Evolutionary conservation across 35 echinoderm and acorn worm genomes (phyloP).

Genomic region (Chiridota heheva): DNA sequence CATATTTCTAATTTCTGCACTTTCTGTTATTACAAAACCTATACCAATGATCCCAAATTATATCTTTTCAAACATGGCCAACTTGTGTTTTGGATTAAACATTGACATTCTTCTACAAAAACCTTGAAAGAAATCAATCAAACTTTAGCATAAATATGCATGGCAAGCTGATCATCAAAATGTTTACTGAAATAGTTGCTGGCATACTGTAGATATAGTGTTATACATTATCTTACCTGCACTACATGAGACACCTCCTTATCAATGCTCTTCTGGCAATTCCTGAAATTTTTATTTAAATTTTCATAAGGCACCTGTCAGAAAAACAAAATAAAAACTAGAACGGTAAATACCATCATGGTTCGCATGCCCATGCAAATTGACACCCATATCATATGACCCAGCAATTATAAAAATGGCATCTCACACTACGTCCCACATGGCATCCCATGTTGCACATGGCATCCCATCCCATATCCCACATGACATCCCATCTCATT

Average conservation of each 20-base stretch:
- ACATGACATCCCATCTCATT: too few species aligned
- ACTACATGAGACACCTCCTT: slow-evolving; percentile 95
- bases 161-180: not conserved
- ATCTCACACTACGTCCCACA: not conserved
- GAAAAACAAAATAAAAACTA: not conserved
- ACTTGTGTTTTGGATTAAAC: not conserved
- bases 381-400: not conserved
- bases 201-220: not conserved
- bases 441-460: too few species aligned
- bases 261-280: slow-evolving; percentile 94
- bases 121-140: not conserved
- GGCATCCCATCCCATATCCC: too few species aligned
- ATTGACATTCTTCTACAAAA: not conserved
- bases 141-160: not conserved
- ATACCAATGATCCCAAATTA: not conserved
- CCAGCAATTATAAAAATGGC: not conserved
- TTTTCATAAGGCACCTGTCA: slow-evolving; percentile 96
- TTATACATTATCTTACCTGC: slow-evolving; percentile 53
- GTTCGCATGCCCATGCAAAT: not conserved
- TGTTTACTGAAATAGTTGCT: not conserved
- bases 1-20: too few species aligned
- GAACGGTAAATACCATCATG: not conserved
- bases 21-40: too few species aligned
- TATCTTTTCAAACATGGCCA: not conserved
- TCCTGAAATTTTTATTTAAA: slow-evolving; percentile 90